Evolutionary conservation across 2,888 invertebrate genomes (phyloP).

Genomic region (Hirtodrosophila trivittata): DNA sequence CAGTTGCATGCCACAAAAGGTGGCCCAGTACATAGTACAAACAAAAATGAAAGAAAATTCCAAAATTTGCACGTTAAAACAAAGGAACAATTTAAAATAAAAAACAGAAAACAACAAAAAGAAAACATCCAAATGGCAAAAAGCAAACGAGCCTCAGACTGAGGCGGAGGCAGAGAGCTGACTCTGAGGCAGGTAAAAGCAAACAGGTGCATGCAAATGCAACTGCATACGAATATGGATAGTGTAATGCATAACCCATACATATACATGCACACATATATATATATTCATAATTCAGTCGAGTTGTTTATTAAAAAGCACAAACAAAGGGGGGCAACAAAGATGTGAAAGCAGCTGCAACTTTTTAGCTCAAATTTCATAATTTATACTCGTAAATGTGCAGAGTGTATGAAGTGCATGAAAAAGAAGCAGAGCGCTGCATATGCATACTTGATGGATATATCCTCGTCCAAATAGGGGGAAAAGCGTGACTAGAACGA

Average conservation of each 20-base stretch:
- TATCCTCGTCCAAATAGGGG: not conserved
- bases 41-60: constrained; percentile 41
- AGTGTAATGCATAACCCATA: constrained; percentile 41
- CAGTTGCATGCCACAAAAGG: constrained; percentile 66
- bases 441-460: constrained; percentile 52
- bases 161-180: not conserved
- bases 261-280: constrained; percentile 1
- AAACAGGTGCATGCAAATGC: constrained; percentile 57
- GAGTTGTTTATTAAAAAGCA: constrained; percentile 56
- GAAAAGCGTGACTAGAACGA: not conserved
- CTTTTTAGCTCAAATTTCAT: constrained; percentile 73
- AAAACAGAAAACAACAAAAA: constrained; percentile 16
- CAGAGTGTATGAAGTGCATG: constrained; percentile 12
- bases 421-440: constrained; percentile 14
- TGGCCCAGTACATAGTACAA: constrained; percentile 18
- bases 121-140: constrained; percentile 55
- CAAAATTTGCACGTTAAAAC: constrained; percentile 72
- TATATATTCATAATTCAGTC: constrained; percentile 49
- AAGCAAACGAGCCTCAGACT: not conserved
- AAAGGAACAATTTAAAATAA: constrained; percentile 74
- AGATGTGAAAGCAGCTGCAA: constrained; percentile 58
- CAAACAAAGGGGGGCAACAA: constrained; percentile 42
- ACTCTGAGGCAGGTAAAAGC: constrained; percentile 30
- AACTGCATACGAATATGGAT: constrained; percentile 38
- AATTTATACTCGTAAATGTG: constrained; percentile 66